Base-by-base conservation (phyloP, 2,797 vertebrate species). In the Otolemur crassicaudatus region DNA sequence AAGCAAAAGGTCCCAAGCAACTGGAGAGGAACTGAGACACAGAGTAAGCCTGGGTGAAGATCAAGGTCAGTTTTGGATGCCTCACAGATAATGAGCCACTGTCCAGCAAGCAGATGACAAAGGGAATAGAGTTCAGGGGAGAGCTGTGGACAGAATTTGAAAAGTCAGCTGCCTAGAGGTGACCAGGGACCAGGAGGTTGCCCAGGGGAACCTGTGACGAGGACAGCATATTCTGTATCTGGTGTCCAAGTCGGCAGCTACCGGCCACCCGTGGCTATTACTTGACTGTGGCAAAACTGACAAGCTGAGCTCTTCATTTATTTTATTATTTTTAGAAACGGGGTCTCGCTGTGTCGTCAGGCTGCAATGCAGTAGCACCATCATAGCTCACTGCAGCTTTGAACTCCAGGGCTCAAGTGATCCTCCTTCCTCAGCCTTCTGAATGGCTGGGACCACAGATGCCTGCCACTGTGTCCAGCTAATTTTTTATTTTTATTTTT, bases 181-280 rank as follows among this genome's bases (percentile, higher is more conserved):
- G 83, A 46, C 58, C 10, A 19, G 23, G 56, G 56, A 56, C 58
- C 23, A 40, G 23, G 34, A 81, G 56, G 14, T 37, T 8, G 27
- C 31, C 29, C 40, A 46, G 40, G 11, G 7, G 27, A 60, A 46
- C 53, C 31, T 43, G 1, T 17, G 6, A 25, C 2, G 3, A 79
- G 49, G 34, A 31, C 20, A 8, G 49, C 10, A 3, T 12, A n/a
- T 25, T 23, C 79, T 2, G 3, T 23, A 7, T 31, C 11, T 63
- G 13, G 14, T 13, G 49, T 31, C 27, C 0, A 0, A 34, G 5
- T 12, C 0, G 0, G 40, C 4, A 40, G 56, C 56, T 7, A 1
- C 56, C 12, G 77, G 58, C 56, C 34, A 23, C 43, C n/a, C 3
- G 58, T 53, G 4, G 56, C 40, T 23, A 12, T 34, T 25, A 10